Conservation (phyloP, 1,140 invertebrate species). For the Melanaphis sacchari region DNA sequence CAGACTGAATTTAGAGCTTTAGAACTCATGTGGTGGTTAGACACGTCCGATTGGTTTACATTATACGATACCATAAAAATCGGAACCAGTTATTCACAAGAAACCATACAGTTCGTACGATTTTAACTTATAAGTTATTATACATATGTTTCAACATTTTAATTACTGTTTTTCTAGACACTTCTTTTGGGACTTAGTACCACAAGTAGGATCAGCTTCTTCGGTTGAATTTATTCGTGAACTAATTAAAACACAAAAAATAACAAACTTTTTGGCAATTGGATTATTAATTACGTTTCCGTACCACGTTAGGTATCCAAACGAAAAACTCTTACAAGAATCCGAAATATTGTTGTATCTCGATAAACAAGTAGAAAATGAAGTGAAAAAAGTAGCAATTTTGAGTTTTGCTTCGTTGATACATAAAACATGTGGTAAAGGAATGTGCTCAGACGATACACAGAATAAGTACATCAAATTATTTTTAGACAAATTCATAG, state of each 20-base stretch:
- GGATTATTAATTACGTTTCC: conserved; percentile 69
- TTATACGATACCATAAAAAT: conserved; percentile 68
- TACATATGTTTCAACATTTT: not conserved
- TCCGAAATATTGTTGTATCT: conserved; percentile 66
- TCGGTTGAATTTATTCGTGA: conserved; percentile 71
- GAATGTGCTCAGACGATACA: conserved; percentile 68
- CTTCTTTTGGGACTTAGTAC: conserved; percentile 76
- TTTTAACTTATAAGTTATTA: conserved; percentile 9
- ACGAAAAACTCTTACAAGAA: conserved; percentile 66
- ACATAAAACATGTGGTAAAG: conserved; percentile 69
- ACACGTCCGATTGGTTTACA: conserved; percentile 66
- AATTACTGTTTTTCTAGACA: conserved; percentile 64
- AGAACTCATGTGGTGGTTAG: conserved; percentile 67
- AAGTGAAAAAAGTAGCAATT: conserved; percentile 73
- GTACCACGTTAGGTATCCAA: conserved; percentile 68
- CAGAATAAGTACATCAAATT: conserved; percentile 75
- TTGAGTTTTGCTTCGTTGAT: conserved; percentile 75
- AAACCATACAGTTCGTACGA: conserved; percentile 66
- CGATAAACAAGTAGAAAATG: conserved; percentile 61
- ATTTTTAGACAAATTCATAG: conserved; percentile 72
- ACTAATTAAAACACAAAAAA: conserved; percentile 69
- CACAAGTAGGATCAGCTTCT: conserved; percentile 72
- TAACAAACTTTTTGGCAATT: conserved; percentile 68
- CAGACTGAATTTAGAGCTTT: conserved; percentile 65
- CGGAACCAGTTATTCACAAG: conserved; percentile 71